Percentiles rank a stretch among this genome's conserved stretches.
phyloP scores from a whole-genome alignment of 2,797 vertebrate genomes.

The Siniperca scherzeri region DNA sequence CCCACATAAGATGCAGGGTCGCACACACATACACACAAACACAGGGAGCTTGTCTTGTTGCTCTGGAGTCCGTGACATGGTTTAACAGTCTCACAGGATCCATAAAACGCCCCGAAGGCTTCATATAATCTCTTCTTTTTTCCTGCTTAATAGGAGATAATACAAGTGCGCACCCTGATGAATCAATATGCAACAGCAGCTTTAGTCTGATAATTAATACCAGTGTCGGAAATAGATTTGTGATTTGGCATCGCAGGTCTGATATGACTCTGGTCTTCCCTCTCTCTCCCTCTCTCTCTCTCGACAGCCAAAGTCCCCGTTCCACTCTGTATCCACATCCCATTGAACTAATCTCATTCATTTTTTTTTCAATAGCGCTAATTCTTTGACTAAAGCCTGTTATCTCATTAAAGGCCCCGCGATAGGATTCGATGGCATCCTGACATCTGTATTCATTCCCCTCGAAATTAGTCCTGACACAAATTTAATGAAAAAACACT shows the following conservation, averaged over 20 bases:
- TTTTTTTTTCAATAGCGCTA: conserved; percentile 77
- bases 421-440: conserved; percentile 86
- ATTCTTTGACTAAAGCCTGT: conserved; percentile 89
- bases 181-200: conserved; percentile 87
- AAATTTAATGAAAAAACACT: conserved; percentile 83
- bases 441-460: conserved; percentile 88
- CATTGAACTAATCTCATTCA: conserved; percentile 81
- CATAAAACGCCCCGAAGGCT: conserved; percentile 84
- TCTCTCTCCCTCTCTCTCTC: conserved; percentile 33
- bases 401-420: conserved; percentile 85
- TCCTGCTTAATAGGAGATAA: conserved; percentile 86
- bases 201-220: conserved; percentile 88
- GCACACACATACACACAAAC: conserved; percentile 40
- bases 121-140: conserved; percentile 83
- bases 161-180: conserved; percentile 82
- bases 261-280: conserved; percentile 71
- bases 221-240: conserved; percentile 86
- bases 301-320: conserved; percentile 58
- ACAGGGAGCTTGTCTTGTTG: conserved; percentile 71
- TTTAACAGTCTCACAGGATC: conserved; percentile 85
- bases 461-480: conserved; percentile 86
- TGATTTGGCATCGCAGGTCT: conserved; percentile 84
- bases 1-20: conserved; percentile 55
- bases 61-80: conserved; percentile 82
- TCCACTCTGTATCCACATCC: conserved; percentile 71